phyloP scores from a whole-genome alignment of 2,113 vertebrate genomes.

The Aptenodytes patagonicus region DNA sequence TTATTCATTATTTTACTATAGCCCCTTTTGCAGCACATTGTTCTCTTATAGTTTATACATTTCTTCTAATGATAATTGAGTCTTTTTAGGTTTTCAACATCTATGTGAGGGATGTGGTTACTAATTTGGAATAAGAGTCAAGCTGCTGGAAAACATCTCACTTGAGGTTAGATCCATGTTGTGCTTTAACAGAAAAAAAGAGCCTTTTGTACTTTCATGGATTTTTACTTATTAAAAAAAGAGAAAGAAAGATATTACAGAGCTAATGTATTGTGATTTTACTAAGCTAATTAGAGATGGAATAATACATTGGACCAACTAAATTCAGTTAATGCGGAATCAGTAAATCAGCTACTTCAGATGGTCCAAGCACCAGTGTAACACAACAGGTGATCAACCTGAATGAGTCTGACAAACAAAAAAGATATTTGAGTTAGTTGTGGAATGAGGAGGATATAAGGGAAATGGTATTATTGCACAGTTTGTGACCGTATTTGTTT shows the following conservation, averaged over 20 bases:
- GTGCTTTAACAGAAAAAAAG: background rate
- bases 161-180: background rate
- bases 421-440: background rate
- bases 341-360: background rate
- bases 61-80: background rate
- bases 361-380: background rate
- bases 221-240: background rate
- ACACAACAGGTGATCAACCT: background rate
- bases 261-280: background rate
- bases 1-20: background rate
- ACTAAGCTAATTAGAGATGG: background rate
- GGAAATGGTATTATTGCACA: background rate
- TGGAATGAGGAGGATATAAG: background rate
- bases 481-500: background rate
- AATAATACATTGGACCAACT: background rate
- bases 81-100: background rate
- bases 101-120: background rate
- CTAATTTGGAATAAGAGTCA: constrained; percentile 7
- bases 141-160: background rate
- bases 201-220: background rate
- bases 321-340: background rate
- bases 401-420: background rate
- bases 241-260: background rate
- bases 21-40: background rate
- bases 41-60: background rate